These are phyloP conservation scores for Artibeus lituratus DNA, from an alignment of 2,797 vertebrate genomes.

Conservation along the genomic window DNA sequence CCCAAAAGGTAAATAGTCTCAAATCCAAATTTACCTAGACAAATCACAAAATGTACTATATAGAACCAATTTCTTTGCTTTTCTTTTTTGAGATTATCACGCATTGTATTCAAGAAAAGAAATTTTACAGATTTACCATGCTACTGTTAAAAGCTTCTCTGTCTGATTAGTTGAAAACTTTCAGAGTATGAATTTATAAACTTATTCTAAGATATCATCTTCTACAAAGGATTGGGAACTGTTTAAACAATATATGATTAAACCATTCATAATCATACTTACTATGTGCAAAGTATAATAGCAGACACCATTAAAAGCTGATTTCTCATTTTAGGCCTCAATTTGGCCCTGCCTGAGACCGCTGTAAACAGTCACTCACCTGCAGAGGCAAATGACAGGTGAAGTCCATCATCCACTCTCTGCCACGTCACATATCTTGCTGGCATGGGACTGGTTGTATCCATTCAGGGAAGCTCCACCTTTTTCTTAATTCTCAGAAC, in stretches of 20 bases:
- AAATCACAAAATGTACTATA: background rate
- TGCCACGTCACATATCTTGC: background rate
- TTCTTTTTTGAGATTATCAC: background rate
- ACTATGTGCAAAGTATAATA: background rate
- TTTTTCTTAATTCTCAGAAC: background rate
- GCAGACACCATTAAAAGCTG: background rate
- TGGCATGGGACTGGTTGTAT: background rate
- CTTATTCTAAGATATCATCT: background rate
- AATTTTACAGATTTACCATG: background rate
- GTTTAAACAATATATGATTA: background rate
- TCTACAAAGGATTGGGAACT: background rate
- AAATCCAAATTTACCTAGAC: background rate
- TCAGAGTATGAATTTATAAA: background rate
- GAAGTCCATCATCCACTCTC: background rate
- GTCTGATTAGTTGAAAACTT: background rate
- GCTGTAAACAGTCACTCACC: background rate
- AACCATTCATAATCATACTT: background rate
- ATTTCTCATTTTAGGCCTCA: background rate
- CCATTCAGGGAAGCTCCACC: background rate
- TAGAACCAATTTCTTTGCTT: background rate
- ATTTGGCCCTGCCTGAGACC: background rate
- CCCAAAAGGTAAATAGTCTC: background rate
- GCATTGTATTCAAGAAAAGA: background rate
- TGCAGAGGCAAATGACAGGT: background rate
- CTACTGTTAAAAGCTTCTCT: background rate